phyloP scores from a whole-genome alignment of 1,140 invertebrate species.

The Sinonovacula constricta region DNA sequence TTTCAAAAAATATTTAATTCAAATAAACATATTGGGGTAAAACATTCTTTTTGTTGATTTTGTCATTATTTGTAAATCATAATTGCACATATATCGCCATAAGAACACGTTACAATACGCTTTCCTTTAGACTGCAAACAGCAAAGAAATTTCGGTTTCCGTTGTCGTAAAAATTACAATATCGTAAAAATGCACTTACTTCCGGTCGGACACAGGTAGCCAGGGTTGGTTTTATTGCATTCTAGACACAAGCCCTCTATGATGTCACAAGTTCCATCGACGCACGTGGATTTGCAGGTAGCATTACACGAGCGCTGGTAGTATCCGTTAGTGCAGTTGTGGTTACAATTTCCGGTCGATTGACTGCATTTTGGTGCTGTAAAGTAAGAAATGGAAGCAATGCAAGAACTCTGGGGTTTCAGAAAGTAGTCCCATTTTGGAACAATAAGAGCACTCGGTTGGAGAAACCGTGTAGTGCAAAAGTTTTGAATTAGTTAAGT shows the following conservation, averaged over 20 bases:
- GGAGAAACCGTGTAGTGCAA: background rate
- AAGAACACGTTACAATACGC: no score
- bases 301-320: background rate
- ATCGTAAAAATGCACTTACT: constrained; percentile 36
- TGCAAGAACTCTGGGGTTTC: no score
- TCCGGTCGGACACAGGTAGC: constrained; percentile 37
- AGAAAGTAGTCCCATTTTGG: background rate
- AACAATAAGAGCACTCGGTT: background rate
- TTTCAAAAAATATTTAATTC: no score
- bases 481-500: background rate
- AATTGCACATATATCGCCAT: no score
- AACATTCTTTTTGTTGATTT: no score
- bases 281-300: constrained; percentile 20
- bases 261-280: constrained; percentile 36
- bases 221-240: constrained; percentile 17
- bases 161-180: no score
- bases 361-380: constrained; percentile 17
- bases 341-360: background rate
- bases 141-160: no score
- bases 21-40: no score
- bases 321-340: constrained; percentile 4
- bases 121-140: no score
- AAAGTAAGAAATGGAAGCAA: background rate
- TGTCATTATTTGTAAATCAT: no score
- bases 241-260: background rate